These are phyloP conservation scores for Chironomus riparius DNA, from an alignment of 2,888 invertebrate species.

Conservation along the genomic window DNA sequence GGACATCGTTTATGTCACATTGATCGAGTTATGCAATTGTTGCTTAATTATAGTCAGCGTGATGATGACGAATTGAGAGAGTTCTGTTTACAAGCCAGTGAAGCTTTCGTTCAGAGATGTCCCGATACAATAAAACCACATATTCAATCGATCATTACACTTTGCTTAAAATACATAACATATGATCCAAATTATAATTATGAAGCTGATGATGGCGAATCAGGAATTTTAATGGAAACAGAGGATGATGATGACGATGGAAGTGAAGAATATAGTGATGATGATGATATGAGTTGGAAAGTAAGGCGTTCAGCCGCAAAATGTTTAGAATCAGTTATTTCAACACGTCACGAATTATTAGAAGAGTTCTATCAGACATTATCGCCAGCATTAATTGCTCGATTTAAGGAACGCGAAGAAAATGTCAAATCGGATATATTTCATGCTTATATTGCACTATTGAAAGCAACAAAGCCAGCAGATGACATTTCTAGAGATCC, in stretches of 20 bases:
- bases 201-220: slow-evolving; percentile 73
- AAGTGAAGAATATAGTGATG: slow-evolving; percentile 96
- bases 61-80: slow-evolving; percentile 95
- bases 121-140: slow-evolving; percentile 93
- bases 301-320: slow-evolving; percentile 93
- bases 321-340: slow-evolving; percentile 90
- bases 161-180: slow-evolving; percentile 84
- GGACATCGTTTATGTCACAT: slow-evolving; percentile 92
- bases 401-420: slow-evolving; percentile 97
- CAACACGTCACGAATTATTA: slow-evolving; percentile 84
- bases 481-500: slow-evolving; percentile 54
- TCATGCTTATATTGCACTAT: slow-evolving; percentile 86
- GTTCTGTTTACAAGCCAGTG: slow-evolving; percentile 90
- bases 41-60: slow-evolving; percentile 71
- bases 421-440: slow-evolving; percentile 98
- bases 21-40: slow-evolving; percentile 79
- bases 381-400: slow-evolving; percentile 81
- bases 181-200: slow-evolving; percentile 99
- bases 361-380: slow-evolving; percentile 80
- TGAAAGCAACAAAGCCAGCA: slow-evolving; percentile 79
- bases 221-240: slow-evolving; percentile 62
- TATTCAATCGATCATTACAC: slow-evolving; percentile 71
- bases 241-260: slow-evolving; percentile 69
- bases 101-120: slow-evolving; percentile 92
- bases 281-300: slow-evolving; percentile 99